phyloP scores from a whole-genome alignment of 2,797 vertebrate species.

The Coregonus ussuriensis region DNA sequence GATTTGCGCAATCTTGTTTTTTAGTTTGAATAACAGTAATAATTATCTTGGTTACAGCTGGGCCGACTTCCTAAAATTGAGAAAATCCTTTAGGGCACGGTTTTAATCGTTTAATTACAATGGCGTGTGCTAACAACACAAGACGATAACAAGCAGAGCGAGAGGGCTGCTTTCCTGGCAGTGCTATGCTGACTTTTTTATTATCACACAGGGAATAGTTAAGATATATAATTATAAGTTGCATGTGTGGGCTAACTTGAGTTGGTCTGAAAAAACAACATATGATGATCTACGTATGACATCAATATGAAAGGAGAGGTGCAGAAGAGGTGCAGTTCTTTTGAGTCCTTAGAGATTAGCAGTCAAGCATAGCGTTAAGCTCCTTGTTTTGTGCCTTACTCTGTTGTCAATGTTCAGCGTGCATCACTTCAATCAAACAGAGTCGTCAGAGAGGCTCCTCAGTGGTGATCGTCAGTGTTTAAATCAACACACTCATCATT shows the following conservation, averaged over 20 bases:
- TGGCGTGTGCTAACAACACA: conserved; percentile 49
- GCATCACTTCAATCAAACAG: conserved; percentile 23
- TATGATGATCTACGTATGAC: conserved; percentile 35
- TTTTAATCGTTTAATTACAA: conserved; percentile 74
- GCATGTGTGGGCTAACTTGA: conserved; percentile 54
- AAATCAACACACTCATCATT: too few relatives aligned
- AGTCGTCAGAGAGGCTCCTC: conserved; percentile 26
- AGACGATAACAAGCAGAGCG: conserved; percentile 43
- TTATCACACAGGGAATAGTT: conserved; percentile 49
- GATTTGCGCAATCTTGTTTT: not conserved
- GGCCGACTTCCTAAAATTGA: conserved; percentile 57
- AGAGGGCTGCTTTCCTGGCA: conserved; percentile 63
- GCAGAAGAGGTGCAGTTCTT: conserved; percentile 33
- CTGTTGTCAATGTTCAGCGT: conserved; percentile 25
- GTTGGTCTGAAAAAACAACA: conserved; percentile 22
- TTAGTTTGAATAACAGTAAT: conserved; percentile 54
- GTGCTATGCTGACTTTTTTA: conserved; percentile 25
- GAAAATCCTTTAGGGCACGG: conserved; percentile 64
- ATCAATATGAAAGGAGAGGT: conserved; percentile 27
- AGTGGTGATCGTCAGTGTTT: not conserved
- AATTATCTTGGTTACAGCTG: conserved; percentile 52
- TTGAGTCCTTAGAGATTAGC: conserved; percentile 8
- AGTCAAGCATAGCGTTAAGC: conserved; percentile 16
- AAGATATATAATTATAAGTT: conserved; percentile 57
- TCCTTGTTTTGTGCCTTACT: conserved; percentile 23